Percentiles rank a stretch among this genome's conserved stretches.
Evolutionary conservation across 2,113 vertebrate genomes (phyloP).

Genomic region (Gallinago jamesoni): DNA sequence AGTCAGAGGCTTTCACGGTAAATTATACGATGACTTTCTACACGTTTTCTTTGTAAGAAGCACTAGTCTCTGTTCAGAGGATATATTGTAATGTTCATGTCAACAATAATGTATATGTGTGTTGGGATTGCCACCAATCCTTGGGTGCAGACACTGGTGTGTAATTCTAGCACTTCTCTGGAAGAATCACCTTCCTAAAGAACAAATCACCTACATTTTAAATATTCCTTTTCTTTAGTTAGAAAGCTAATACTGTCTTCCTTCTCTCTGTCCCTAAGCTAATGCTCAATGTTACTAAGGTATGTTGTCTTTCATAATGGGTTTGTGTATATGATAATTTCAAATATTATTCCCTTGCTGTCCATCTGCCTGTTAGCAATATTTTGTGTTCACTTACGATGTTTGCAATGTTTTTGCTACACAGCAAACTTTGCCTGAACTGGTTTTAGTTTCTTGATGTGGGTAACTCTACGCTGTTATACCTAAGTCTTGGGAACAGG

Average conservation of each 20-base stretch:
- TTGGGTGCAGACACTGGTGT: not conserved
- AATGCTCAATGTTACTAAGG: not conserved
- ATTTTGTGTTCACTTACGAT: not conserved
- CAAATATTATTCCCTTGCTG: not conserved
- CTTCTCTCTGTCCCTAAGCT: not conserved
- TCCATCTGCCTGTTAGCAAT: constrained; percentile 14
- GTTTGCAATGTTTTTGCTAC: not conserved
- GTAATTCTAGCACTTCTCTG: not conserved
- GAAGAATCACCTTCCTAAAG: not conserved
- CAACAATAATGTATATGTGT: not conserved
- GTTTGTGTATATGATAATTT: not conserved
- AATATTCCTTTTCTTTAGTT: not conserved
- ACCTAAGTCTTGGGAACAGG: not conserved
- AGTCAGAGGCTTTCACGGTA: constrained; percentile 21
- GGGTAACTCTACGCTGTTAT: not conserved
- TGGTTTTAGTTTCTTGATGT: constrained; percentile 35
- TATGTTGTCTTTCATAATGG: not conserved
- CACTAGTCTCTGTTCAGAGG: not conserved
- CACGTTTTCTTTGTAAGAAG: constrained; percentile 26
- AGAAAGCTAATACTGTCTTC: not conserved
- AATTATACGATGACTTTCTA: constrained; percentile 16
- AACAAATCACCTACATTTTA: not conserved
- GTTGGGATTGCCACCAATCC: not conserved
- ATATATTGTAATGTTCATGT: not conserved
- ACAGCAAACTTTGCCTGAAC: constrained; percentile 8